Evolutionary conservation across 2,888 invertebrate genomes (phyloP).

Genomic region (Diaprepes abbreviatus): DNA sequence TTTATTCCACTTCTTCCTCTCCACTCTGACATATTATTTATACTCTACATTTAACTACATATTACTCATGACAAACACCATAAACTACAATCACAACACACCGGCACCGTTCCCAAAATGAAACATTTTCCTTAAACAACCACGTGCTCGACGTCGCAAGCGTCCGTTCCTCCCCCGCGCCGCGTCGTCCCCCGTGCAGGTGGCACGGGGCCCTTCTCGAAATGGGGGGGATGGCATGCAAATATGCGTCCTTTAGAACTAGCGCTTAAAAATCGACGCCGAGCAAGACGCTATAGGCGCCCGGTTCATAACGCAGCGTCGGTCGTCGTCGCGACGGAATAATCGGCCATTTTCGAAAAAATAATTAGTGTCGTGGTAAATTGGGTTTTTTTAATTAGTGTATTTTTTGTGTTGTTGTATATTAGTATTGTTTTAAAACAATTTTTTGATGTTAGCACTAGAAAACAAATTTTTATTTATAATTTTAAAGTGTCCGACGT

Average conservation of each 20-base stretch:
- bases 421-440: too few relatives aligned
- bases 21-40: neutral
- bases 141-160: conserved; percentile 25
- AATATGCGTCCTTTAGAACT: conserved; percentile 50
- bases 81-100: conserved; percentile 15
- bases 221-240: conserved; percentile 50
- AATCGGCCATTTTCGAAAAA: conserved; percentile 47
- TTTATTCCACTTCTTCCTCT: neutral
- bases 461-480: neutral
- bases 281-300: conserved; percentile 49
- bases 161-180: conserved; percentile 33
- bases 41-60: neutral
- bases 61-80: neutral
- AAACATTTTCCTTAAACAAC: neutral
- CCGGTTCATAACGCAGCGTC: conserved; percentile 47
- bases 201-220: conserved; percentile 38
- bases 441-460: neutral
- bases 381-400: conserved; percentile 20
- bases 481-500: neutral
- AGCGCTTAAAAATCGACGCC: conserved; percentile 52
- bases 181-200: conserved; percentile 33
- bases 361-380: conserved; percentile 39
- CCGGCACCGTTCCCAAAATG: neutral
- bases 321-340: conserved; percentile 39
- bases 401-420: conserved; percentile 13